Evolutionary conservation across 2,888 invertebrate genomes (phyloP).

Genomic region (Lasioglossum marginatum): DNA sequence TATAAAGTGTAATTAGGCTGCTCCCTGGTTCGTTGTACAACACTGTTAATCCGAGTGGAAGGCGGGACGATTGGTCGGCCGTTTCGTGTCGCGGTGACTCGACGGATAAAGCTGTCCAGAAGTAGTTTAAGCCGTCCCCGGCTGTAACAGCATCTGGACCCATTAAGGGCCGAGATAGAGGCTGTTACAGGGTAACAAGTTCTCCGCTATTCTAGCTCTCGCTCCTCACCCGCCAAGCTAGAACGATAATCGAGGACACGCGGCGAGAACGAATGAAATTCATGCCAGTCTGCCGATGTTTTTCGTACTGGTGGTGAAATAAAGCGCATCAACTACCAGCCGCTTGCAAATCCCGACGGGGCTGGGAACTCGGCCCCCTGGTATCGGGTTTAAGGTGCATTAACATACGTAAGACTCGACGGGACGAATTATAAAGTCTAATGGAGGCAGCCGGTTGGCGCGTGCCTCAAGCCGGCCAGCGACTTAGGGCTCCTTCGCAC

Average conservation of each 20-base stretch:
- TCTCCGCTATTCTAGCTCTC: conserved; percentile 10
- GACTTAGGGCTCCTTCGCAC: conserved; percentile 16
- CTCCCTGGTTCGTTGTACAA: conserved; percentile 61
- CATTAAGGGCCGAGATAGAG: conserved; percentile 69
- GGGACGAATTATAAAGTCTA: conserved; percentile 77
- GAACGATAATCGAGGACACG: conserved; percentile 61
- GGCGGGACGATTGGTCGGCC: conserved; percentile 67
- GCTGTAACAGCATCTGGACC: conserved; percentile 71
- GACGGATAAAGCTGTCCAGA: conserved; percentile 72
- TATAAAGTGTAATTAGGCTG: conserved; percentile 65
- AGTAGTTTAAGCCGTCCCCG: conserved; percentile 69
- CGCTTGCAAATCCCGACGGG: not conserved
- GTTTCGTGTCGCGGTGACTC: conserved; percentile 68
- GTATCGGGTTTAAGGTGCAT: conserved; percentile 72
- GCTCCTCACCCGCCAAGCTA: not conserved
- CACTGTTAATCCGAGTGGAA: conserved; percentile 68
- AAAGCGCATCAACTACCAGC: conserved; percentile 4
- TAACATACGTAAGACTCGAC: conserved; percentile 76
- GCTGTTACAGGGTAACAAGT: conserved; percentile 63
- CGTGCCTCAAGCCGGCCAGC: conserved; percentile 61
- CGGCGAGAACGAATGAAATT: conserved; percentile 14
- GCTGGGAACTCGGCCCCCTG: not conserved
- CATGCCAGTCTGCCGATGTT: not conserved
- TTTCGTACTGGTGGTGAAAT: conserved; percentile 1
- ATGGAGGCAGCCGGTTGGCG: conserved; percentile 67